Evolutionary conservation across 1,140 invertebrate genomes (phyloP), one percentile per base, ranked within the genome.

Genomic region (Orchesella cincta): DNA sequence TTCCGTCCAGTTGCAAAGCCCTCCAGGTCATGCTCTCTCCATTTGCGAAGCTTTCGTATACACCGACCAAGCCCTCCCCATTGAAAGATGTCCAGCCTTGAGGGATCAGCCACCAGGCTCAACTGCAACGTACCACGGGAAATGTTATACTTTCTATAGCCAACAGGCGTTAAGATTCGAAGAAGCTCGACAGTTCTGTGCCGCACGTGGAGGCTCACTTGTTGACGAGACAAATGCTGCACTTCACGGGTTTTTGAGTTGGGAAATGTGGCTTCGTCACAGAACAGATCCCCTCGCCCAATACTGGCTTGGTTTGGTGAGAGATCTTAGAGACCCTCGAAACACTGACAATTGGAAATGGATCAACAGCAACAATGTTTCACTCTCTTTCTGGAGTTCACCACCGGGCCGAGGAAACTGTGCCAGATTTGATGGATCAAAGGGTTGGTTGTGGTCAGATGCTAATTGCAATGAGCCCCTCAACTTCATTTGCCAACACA

Each of bases 21-120:
- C 86, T 1, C 86, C 90, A 0, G 87, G 88, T 3, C 88, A 87
- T 31, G 92, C 94, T 67, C 86, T 97, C 1, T 96, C 94, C 0
- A 93, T 97, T n/a, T 97, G 95, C 85, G 95, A 97, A 86, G 93
- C 94, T 0, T 97, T 97, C 83, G 95, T 97, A 18, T 97, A 97
- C 83, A 97, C 95, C 0, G 71, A 81, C 12, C 80, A 91, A 87
- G 95, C 95, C 0, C 84, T 97, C 77, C 95, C 95, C 0, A 96
- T 97, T 77, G 95, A 97, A 85, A 88, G 95, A 76, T 97, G 95
- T 85, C 95, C 95, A 0, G 93, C 95, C 79, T 96, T 96, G 85
- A 85, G 94, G 33, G 94, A 97, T 84, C 94, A 96, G 84, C 94
- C 94, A 0, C 93, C 94, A 0, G 95, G 95, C 18, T 94, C 93